A percentile compares a stretch with the other conserved stretches of the same genome.
Evolutionary conservation across 1,140 invertebrate genomes (phyloP).

Genomic region (Phocides pigmalion): DNA sequence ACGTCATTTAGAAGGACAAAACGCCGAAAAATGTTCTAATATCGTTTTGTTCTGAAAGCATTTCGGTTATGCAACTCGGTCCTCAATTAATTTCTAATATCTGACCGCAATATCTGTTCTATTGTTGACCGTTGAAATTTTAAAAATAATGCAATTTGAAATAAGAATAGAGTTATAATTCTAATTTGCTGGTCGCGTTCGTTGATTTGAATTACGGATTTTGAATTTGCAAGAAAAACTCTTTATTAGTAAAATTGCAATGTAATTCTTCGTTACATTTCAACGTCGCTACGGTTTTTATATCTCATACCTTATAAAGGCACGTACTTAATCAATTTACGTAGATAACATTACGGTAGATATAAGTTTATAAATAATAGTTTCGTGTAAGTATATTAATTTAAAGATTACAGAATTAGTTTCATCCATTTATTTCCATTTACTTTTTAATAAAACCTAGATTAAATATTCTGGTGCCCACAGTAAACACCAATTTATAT

Average conservation of each 20-base stretch:
- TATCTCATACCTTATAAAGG: not conserved
- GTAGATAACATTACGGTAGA: not conserved
- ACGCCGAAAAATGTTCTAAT: slow-evolving; percentile 11
- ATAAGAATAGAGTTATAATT: slow-evolving; percentile 9
- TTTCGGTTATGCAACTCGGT: slow-evolving; percentile 21
- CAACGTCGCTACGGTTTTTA: not conserved
- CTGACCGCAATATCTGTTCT: slow-evolving; percentile 7
- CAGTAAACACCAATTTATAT: no score
- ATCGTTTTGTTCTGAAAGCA: slow-evolving; percentile 25
- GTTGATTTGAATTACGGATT: not conserved
- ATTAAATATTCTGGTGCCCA: no score
- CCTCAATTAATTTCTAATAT: slow-evolving; percentile 6
- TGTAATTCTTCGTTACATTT: not conserved
- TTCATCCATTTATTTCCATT: no score
- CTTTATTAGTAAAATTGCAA: not conserved
- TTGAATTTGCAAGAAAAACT: not conserved
- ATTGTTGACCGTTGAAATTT: not conserved
- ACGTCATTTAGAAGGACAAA: slow-evolving; percentile 46
- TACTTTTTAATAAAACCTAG: no score
- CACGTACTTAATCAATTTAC: not conserved
- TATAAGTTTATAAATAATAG: not conserved
- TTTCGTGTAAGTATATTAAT: no score
- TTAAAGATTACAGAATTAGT: no score
- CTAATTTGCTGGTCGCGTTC: slow-evolving; percentile 11
- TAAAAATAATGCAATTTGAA: slow-evolving; percentile 2